Evolutionary conservation across 2,797 vertebrate species (phyloP).

Genomic region (Rhincodon typus): DNA sequence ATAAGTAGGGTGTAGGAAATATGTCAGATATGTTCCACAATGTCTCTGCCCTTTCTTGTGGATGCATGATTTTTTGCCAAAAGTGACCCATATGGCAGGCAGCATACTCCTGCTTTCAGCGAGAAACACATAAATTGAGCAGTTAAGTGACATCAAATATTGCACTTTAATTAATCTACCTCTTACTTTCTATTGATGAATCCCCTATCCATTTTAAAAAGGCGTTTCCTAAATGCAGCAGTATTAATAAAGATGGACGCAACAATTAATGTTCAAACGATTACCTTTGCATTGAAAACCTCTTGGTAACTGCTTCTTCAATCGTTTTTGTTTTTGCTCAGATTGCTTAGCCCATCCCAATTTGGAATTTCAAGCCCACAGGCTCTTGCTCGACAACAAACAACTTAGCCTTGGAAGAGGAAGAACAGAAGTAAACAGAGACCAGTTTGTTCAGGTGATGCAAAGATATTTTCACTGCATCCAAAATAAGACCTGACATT

Average conservation of each 20-base stretch:
- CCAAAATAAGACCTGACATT: not conserved
- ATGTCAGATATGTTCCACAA: not conserved
- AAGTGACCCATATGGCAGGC: not conserved
- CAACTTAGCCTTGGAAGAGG: not conserved
- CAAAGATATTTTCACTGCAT: not conserved
- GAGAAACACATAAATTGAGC: not conserved
- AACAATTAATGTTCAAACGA: not conserved
- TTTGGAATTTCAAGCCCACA: not conserved
- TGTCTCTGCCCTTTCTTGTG: not conserved
- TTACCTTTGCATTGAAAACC: not conserved
- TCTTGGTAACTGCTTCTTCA: not conserved
- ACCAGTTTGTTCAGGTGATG: not conserved
- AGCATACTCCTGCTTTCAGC: not conserved
- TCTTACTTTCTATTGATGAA: not conserved
- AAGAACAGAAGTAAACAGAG: not conserved
- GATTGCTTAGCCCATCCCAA: not conserved
- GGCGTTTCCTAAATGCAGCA: not conserved
- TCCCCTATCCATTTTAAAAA: not conserved
- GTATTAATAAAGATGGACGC: not conserved
- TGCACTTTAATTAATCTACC: not conserved
- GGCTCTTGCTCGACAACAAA: not conserved
- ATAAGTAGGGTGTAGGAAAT: not conserved
- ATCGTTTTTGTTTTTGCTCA: not conserved
- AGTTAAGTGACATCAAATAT: not conserved
- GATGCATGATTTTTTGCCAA: not conserved